Percentiles rank a stretch among this genome's conserved stretches.
Evolutionary conservation across 2,113 vertebrate genomes (phyloP).

Genomic region (Oophaga pumilio): DNA sequence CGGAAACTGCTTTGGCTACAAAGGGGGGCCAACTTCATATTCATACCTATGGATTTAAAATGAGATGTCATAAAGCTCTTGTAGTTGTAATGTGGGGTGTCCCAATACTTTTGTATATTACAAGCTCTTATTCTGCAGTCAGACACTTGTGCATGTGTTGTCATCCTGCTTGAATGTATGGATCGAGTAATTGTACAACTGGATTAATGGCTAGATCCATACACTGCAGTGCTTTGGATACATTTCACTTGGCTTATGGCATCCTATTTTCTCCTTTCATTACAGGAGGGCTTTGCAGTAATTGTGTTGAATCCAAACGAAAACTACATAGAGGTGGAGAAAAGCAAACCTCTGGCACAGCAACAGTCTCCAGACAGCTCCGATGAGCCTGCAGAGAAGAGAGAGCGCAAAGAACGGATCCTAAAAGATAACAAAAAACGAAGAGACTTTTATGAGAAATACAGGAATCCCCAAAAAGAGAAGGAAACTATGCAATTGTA

Average conservation of each 20-base stretch:
- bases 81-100: too few species aligned
- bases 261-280: slow-evolving; percentile 60
- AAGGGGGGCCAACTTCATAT: too few species aligned
- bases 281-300: slow-evolving; percentile 92
- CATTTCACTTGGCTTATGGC: not conserved
- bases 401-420: slow-evolving; percentile 85
- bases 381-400: slow-evolving; percentile 94
- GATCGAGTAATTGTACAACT: not conserved
- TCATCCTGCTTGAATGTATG: not conserved
- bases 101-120: not conserved
- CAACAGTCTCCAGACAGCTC: slow-evolving; percentile 76
- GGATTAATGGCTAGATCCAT: not conserved
- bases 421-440: slow-evolving; percentile 89
- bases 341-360: slow-evolving; percentile 74
- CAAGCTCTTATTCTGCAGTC: not conserved
- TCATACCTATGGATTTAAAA: too few species aligned
- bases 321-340: slow-evolving; percentile 96
- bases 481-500: slow-evolving; percentile 87
- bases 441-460: slow-evolving; percentile 94
- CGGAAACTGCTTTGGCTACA: too few species aligned
- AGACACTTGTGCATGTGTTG: not conserved
- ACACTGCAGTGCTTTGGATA: not conserved
- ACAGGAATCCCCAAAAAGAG: slow-evolving; percentile 95
- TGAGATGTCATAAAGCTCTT: not conserved
- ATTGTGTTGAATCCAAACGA: slow-evolving; percentile 97